Base-by-base conservation (phyloP, 1,140 invertebrate species). In the Rhagoletis pomonella region DNA sequence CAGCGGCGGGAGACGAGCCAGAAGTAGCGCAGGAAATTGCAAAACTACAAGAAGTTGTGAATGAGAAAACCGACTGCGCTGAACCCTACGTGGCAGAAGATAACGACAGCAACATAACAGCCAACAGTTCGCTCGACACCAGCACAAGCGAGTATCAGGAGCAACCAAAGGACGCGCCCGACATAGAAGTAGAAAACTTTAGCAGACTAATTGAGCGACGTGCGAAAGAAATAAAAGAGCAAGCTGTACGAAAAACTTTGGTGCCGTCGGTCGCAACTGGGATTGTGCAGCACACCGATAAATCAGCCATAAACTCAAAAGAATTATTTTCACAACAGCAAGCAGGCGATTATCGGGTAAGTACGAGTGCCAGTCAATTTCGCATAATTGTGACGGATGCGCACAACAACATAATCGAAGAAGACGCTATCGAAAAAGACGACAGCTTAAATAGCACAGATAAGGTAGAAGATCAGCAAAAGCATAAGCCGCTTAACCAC, bases 301-400 rank as follows among this genome's bases (percentile, higher is more conserved):
- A 65, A 58, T 17, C 44, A 73, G 67, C 0, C 14, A 19, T 29
- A 42, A 42, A 5, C 9, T 44, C 67, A 17, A 42, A 39, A 1
- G 67, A 69, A 69, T 69, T 69, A 44, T 39, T 19, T 29, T 58
- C 17, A 14, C 19, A 87, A 47, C 86, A 87, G 67, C 86, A 69
- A 73, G 58, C n/a, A 6, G 42, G 19, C 39, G 65, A 65, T 86
- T 64, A 42, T n/a, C 50, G 29, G 3, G 4, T 62, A 65, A 65
- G 17, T n/a, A 4, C 87, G 14, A 9, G 39, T 17, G 14, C 17
- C 42, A 58, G 84, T n/a, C 88, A 90, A 67, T 92, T 93, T 58
- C 90, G 90, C 3, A 93, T 93, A 19, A 91, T 93, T 87, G 91
- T 93, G 62, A 93, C 92, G 12, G 92, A 93, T 89, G 88, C 89